Base-by-base conservation (phyloP, 1,140 invertebrate species). In the Varroa destructor region DNA sequence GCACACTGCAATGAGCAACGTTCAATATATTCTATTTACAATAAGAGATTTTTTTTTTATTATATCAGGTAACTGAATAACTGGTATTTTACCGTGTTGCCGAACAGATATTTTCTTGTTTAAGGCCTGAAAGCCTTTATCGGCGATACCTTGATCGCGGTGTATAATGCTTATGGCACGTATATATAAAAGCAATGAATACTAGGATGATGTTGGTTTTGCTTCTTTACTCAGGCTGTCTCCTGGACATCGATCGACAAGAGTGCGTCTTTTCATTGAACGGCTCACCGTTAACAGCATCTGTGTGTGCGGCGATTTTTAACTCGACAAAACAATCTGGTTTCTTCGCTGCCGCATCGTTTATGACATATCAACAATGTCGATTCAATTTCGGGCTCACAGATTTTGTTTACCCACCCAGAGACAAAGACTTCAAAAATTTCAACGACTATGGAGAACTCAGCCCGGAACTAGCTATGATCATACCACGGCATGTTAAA, bases 361-460 rank as follows among this genome's bases (percentile, higher is more conserved):
- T 94, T 77, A 94, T 95, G 91, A 90, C 90, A 72, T 94, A 92
- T 81, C 91, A 96, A 78, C 91, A 94, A 77, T 93, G 91, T 82
- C 83, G 86, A 61, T 94, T 95, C 80, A 96, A 96, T 83, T 96
- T 96, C 81, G 93, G 93, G 71, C 83, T 85, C 70, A 83, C 85
- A 75, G 85, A 88, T 1, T 95, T 93, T 80, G 83, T 83, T 74
- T 88, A 84, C 82, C 89, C 91, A 70, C 91, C 90, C 0, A 81
- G 78, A 43, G 84, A 85, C 77, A 80, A 83, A 71, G 77, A 79
- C 74, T 89, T 86, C 82, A 81, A 83, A 75, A 84, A 82, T 72
- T 93, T 95, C 78, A 94, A 95, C 77, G 85, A 90, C 73, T 81
- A 84, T 76, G 89, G 87, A 54, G 78, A 79, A 37, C 81, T 95